Percentiles rank a stretch among this genome's conserved stretches.
These are phyloP conservation scores for Lonchura striata DNA, from an alignment of 2,113 vertebrate genomes.

Conservation along the genomic window DNA sequence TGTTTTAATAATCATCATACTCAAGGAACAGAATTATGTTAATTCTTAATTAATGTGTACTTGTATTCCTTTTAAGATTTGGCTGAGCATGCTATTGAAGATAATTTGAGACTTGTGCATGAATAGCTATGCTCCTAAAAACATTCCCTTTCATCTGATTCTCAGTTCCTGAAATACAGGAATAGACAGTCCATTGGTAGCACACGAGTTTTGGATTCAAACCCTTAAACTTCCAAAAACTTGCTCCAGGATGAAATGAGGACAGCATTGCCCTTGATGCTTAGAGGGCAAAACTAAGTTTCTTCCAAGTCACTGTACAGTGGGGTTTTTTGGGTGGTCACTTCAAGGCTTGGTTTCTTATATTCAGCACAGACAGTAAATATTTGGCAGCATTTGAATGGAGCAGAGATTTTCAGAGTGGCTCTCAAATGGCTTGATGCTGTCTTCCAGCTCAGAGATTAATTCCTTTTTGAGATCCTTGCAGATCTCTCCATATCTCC, in stretches of 20 bases:
- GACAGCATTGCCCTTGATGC: background rate
- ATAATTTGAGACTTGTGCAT: slow-evolving; percentile 41
- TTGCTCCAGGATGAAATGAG: background rate
- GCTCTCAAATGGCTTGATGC: background rate
- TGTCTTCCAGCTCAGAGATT: background rate
- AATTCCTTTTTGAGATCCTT: background rate
- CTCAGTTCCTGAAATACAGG: background rate
- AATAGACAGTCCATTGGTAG: background rate
- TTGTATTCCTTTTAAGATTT: slow-evolving; percentile 44
- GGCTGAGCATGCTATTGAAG: slow-evolving; percentile 32
- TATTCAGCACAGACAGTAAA: background rate
- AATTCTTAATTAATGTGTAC: slow-evolving; percentile 64
- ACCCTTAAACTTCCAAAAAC: background rate
- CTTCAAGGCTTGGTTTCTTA: background rate
- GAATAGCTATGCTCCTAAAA: slow-evolving; percentile 58
- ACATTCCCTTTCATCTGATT: slow-evolving; percentile 8
- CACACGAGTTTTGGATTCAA: background rate
- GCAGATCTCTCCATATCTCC: background rate
- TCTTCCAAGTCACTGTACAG: background rate
- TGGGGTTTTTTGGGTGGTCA: background rate
- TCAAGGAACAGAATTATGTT: slow-evolving; percentile 57
- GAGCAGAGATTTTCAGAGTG: background rate
- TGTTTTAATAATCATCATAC: slow-evolving; percentile 40
- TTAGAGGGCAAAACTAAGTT: background rate
- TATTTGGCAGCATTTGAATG: background rate